phyloP scores from a whole-genome alignment of 53 echinoderm and acorn worm genomes.

The Glandiceps talaboti region DNA sequence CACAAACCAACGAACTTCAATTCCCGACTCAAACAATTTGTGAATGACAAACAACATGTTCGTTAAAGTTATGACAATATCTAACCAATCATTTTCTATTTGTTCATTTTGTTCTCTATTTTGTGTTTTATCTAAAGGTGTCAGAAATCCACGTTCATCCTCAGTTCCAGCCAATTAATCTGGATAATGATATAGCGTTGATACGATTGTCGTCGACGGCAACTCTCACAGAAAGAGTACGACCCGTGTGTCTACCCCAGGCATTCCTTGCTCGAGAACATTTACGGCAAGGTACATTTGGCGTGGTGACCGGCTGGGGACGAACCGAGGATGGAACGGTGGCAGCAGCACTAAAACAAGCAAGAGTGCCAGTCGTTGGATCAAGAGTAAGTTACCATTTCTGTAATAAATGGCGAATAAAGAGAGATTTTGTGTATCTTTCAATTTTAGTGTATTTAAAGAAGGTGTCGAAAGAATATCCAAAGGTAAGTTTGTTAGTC shows the following conservation, averaged over 20 bases:
- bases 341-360: neutral
- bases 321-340: neutral
- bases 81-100: too few species aligned
- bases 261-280: neutral
- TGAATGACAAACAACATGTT: too few species aligned
- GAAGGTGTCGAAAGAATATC: too few species aligned
- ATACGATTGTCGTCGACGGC: neutral
- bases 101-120: too few species aligned
- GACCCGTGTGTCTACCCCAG: slow-evolving; percentile 2
- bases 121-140: neutral
- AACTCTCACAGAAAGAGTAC: neutral
- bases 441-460: neutral
- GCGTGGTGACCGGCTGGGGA: slow-evolving; percentile 7
- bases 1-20: too few species aligned
- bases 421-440: too few species aligned
- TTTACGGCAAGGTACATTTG: neutral
- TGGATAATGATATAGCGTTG: slow-evolving; percentile 2
- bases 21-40: too few species aligned
- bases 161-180: neutral
- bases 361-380: neutral
- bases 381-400: neutral
- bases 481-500: too few species aligned
- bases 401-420: too few species aligned
- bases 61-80: too few species aligned
- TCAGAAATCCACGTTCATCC: slow-evolving; percentile 3